Evolutionary conservation across 92 coral and sea anemone species (phyloP), one percentile per base, ranked within the genome.

Genomic region (Galaxea fascicularis): DNA sequence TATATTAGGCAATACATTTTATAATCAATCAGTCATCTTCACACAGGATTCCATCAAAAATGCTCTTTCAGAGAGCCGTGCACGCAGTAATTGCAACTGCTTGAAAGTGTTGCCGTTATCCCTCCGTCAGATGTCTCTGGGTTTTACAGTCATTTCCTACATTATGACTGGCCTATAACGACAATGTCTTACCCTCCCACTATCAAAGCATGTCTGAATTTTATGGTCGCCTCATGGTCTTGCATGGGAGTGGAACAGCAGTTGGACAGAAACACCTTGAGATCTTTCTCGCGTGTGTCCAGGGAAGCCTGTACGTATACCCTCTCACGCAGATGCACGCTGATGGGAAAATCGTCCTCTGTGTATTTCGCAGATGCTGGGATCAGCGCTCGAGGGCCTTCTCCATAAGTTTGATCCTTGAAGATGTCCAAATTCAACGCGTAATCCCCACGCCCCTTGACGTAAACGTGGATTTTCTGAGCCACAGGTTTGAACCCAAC

Each of bases 161-260:
- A n/a, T n/a, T n/a, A n/a, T n/a, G n/a, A n/a, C n/a, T n/a, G n/a
- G n/a, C n/a, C n/a, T n/a, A 60, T 2, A 10, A 21, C 13, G 4
- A 60, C 30, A 24, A 10, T 24, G 10, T 60, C 82, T 73, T 83
- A 94, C 98, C 98, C 98, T 28, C 92, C 79, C 65, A 88, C 91
- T 4, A 94, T 85, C 63, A 94, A 65, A 30, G 94, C 74, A 71
- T 94, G 98, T 65, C 98, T 86, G 68, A 94, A 89, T 78, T 90
- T 89, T 21, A 82, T 85, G 52, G 98, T 90, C 47, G 88, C 86
- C 83, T 89, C 92, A 80, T 94, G 98, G 68, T 94, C 98, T 28
- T 91, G 93, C 77, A 92, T 94, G 4, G 98, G 98, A 18, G 98
- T 91, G 15, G 98, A 86, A 78, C 98, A 92, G 85, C 98, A 94